Evolutionary conservation across 2,888 invertebrate genomes (phyloP), one percentile per base, ranked within the genome.

Genomic region (Galerucella calmariensis): DNA sequence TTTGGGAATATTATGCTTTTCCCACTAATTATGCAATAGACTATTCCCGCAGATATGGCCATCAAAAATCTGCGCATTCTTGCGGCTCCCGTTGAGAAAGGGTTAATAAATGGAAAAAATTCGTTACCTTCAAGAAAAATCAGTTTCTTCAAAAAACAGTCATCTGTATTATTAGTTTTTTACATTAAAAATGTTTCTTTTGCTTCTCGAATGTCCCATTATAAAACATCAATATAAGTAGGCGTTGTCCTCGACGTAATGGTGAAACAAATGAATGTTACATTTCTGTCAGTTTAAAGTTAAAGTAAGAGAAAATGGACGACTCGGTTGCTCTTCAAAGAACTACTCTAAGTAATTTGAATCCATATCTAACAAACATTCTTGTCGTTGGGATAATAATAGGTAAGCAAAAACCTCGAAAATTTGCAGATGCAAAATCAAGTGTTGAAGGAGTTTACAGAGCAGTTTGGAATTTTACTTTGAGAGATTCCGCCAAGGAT

Each of bases 401-500:
- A 77, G 91, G 90, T 2, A 94, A 93, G 87, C 91, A 90, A 79
- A 89, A 89, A 77, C 90, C 92, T 2, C 89, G 90, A 73, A 87
- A 86, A 72, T 86, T 91, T 79, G 86, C 87, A 53, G 88, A 88
- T 16, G 89, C 89, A 80, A 90, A 89, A 85, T 89, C 89, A 84
- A 87, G 87, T 3, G 90, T 89, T 81, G 90, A 89, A 83, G 72
- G 72, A 27, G 89, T 89, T 84, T 90, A 90, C 87, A 90, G 92
- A 79, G 93, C 91, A n/a, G 94, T 95, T 0, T 93, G 93, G 88
- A 92, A 91, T 71, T 94, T 94, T 78, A 95, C 94, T 0, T 78
- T 95, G 41, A 89, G 95, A 77, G 95, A 95, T 87, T 92, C 94
- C 0, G 88, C 90, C 20, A 85, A 90, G 1, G 92, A 94, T 84